A percentile compares a stretch with the other conserved stretches of the same genome.
Conservation (phyloP, 2,888 invertebrate species). For the Eupithecia subfuscata region DNA sequence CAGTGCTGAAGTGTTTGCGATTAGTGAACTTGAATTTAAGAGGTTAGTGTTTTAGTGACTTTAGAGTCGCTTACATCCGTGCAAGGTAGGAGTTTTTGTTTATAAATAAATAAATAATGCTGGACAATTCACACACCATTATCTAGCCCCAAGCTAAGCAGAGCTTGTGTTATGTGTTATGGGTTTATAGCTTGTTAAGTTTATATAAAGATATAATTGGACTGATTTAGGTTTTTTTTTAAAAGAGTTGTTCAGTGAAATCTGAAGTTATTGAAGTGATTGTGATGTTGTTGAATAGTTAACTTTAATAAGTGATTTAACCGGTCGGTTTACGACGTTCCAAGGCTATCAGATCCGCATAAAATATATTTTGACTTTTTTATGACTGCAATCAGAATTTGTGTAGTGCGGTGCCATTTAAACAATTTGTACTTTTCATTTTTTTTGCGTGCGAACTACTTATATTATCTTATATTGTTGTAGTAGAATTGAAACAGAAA, state of each 20-base stretch:
- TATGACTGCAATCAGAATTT: not conserved
- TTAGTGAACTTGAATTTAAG: slow-evolving; percentile 56
- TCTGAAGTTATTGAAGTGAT: not conserved
- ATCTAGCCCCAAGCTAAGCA: no score
- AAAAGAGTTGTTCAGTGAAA: not conserved
- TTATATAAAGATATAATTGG: no score
- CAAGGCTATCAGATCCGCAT: not conserved
- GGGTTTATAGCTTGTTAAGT: no score
- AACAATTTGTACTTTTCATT: no score
- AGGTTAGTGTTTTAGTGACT: slow-evolving; percentile 54
- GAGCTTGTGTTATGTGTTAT: no score
- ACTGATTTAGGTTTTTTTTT: not conserved
- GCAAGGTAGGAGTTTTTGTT: not conserved
- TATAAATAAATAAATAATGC: no score
- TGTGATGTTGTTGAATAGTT: not conserved
- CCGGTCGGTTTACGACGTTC: not conserved
- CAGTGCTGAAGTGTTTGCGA: slow-evolving; percentile 53
- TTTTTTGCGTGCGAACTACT: no score
- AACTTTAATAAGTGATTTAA: not conserved
- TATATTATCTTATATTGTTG: no score
- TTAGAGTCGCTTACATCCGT: not conserved
- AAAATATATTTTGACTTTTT: not conserved
- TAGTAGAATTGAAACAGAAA: no score
- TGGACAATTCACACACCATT: no score
- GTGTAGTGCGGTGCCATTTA: not conserved